Evolutionary conservation across 2,797 vertebrate species (phyloP).

Genomic region (Ceryle rudis): DNA sequence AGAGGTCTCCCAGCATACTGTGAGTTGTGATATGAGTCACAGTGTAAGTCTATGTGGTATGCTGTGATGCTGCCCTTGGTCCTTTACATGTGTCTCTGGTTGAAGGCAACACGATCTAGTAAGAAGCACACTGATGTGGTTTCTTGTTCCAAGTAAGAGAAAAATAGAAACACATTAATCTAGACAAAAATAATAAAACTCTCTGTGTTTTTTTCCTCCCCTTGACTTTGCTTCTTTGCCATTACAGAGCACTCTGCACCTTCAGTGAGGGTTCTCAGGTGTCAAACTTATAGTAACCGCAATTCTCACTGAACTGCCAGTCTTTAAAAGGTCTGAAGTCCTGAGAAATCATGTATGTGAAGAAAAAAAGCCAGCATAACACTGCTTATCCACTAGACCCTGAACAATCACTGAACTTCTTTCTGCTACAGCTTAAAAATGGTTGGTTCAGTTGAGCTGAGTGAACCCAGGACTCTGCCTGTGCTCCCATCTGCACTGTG

Average conservation of each 20-base stretch:
- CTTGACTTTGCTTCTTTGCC: neutral
- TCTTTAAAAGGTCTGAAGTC: neutral
- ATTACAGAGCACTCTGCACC: neutral
- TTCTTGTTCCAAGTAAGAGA: neutral
- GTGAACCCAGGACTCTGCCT: fast-evolving
- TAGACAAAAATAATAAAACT: neutral
- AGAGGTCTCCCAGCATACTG: neutral
- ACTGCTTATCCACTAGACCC: neutral
- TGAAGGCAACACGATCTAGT: fast-evolving
- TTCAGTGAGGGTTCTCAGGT: neutral
- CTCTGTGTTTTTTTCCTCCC: neutral
- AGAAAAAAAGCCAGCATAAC: fast-evolving
- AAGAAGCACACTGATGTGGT: neutral
- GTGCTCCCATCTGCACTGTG: fast-evolving
- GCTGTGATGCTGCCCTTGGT: neutral
- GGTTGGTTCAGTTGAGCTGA: fast-evolving
- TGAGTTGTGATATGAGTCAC: fast-evolving
- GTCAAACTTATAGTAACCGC: neutral
- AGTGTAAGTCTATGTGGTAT: fast-evolving
- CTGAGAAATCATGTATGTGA: neutral
- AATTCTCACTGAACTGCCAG: neutral
- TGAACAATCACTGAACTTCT: neutral
- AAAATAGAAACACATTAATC: neutral
- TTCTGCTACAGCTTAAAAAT: neutral
- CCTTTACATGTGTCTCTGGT: neutral